Evolutionary conservation across 2,888 invertebrate species (phyloP).

Genomic region (Melanostoma mellinum): DNA sequence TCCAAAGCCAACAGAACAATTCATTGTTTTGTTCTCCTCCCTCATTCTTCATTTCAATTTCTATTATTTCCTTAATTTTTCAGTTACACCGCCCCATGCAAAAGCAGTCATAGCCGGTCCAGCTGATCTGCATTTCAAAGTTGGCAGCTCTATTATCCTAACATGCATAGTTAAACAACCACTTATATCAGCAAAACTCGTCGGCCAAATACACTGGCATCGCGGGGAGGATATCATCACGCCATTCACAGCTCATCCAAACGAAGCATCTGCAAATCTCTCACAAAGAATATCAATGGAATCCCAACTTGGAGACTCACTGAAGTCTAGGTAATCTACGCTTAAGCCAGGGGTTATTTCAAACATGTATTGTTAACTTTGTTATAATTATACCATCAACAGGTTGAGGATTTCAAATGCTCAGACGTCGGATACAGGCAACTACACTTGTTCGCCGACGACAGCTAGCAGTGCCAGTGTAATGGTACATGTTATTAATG

Average conservation of each 20-base stretch:
- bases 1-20: too few species aligned
- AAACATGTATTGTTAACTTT: slow-evolving; percentile 24
- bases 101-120: slow-evolving; percentile 87
- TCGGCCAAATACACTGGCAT: slow-evolving; percentile 89
- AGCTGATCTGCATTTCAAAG: slow-evolving; percentile 88
- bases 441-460: slow-evolving; percentile 94
- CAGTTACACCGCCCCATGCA: slow-evolving; percentile 84
- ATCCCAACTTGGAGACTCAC: slow-evolving; percentile 84
- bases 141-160: slow-evolving; percentile 88
- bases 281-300: slow-evolving; percentile 80
- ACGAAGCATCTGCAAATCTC: slow-evolving; percentile 78
- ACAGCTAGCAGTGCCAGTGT: slow-evolving; percentile 92
- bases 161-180: slow-evolving; percentile 88
- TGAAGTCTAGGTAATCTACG: slow-evolving; percentile 85
- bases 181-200: slow-evolving; percentile 84
- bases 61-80: neutral
- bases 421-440: slow-evolving; percentile 90
- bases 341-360: neutral
- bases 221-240: slow-evolving; percentile 83
- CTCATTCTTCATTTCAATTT: too few species aligned
- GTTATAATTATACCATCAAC: slow-evolving; percentile 23
- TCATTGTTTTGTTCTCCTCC: too few species aligned
- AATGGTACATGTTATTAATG: slow-evolving; percentile 94
- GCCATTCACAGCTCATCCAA: slow-evolving; percentile 76
- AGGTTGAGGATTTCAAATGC: slow-evolving; percentile 89